Evolutionary conservation across 2,797 vertebrate genomes (phyloP).

Genomic region (Acanthornis magna): DNA sequence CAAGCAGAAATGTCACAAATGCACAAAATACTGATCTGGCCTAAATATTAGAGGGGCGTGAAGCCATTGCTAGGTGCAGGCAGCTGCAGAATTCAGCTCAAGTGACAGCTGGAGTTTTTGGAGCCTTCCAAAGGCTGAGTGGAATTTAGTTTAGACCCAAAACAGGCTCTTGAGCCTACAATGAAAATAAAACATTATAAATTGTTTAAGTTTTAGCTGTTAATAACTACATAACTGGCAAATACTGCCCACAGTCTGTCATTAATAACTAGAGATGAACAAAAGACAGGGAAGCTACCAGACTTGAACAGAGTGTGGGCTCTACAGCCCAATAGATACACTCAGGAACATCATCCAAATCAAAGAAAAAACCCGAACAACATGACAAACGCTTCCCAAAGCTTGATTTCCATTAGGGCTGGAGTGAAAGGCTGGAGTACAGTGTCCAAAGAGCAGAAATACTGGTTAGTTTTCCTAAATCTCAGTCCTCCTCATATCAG

Average conservation of each 20-base stretch:
- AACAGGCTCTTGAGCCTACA: background rate
- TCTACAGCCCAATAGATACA: background rate
- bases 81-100: background rate
- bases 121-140: background rate
- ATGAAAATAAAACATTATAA: constrained; percentile 2
- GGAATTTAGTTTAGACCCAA: background rate
- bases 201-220: constrained; percentile 3
- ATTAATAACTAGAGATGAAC: constrained; percentile 15
- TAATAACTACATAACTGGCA: constrained; percentile 3
- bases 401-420: background rate
- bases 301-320: background rate
- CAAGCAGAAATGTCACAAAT: background rate
- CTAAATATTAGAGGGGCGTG: background rate
- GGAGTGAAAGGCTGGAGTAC: background rate
- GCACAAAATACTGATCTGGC: background rate
- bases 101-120: background rate
- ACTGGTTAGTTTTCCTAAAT: background rate
- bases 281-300: background rate
- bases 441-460: background rate
- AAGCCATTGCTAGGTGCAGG: background rate
- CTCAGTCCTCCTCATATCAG: background rate
- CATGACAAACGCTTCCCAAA: background rate
- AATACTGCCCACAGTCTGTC: constrained; percentile 18
- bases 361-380: background rate
- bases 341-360: background rate